Conservation (phyloP, 2,888 invertebrate genomes). For the Zeuzera pyrina region DNA sequence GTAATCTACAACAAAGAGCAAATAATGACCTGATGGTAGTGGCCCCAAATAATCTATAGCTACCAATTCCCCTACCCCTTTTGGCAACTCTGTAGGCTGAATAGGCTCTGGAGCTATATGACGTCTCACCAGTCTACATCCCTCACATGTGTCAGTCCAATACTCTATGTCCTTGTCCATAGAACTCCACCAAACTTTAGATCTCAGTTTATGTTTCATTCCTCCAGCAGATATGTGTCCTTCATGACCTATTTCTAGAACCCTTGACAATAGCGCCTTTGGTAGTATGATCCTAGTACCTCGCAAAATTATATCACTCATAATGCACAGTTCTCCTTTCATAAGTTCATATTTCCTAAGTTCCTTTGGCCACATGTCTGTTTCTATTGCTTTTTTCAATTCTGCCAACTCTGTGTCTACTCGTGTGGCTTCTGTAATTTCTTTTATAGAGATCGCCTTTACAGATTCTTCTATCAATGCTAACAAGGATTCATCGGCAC, state of each 20-base stretch:
- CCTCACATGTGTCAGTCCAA: slow-evolving; percentile 9
- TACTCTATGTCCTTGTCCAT: slow-evolving; percentile 10
- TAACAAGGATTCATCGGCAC: neutral
- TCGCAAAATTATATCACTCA: slow-evolving; percentile 5
- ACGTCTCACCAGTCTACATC: slow-evolving; percentile 9
- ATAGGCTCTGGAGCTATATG: slow-evolving; percentile 10
- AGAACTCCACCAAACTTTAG: slow-evolving; percentile 9
- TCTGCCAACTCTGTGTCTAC: slow-evolving; percentile 3
- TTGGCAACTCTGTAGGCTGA: slow-evolving; percentile 5
- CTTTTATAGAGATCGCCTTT: slow-evolving; percentile 4
- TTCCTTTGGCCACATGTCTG: slow-evolving; percentile 6
- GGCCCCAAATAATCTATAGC: slow-evolving; percentile 10
- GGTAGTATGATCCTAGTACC: slow-evolving; percentile 8
- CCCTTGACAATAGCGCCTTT: slow-evolving; percentile 1
- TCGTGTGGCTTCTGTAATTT: slow-evolving; percentile 3
- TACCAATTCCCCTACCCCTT: slow-evolving; percentile 3
- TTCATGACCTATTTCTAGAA: slow-evolving; percentile 9
- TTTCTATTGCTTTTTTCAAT: slow-evolving; percentile 5
- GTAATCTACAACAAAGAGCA: slow-evolving; percentile 8
- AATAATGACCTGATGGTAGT: slow-evolving; percentile 8
- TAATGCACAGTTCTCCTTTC: slow-evolving; percentile 5
- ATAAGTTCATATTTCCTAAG: slow-evolving; percentile 8
- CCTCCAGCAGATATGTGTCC: slow-evolving; percentile 4
- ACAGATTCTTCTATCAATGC: neutral
- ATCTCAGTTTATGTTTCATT: slow-evolving; percentile 8